Evolutionary conservation across 2,797 vertebrate species (phyloP), one percentile per base, ranked within the genome.

Genomic region (Nyctibius grandis): DNA sequence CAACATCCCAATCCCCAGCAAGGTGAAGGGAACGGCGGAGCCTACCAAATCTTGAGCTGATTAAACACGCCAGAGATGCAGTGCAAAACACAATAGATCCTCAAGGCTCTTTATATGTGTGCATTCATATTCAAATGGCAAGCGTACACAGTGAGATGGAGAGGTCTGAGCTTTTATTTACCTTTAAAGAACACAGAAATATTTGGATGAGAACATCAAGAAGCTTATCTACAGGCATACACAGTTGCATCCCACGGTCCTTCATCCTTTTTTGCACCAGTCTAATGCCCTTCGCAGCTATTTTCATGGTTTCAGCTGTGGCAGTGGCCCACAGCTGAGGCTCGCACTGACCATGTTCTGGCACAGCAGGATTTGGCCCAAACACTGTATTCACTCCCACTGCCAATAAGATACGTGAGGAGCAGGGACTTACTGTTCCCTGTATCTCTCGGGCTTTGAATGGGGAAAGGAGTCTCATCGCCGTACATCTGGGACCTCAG

Each of bases 351-450:
- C 72, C 45, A 5, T 2, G 20, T 31, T 74, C 47, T 33, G 28
- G 48, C 40, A 73, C 23, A 68, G 17, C 57, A 60, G 19, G 34
- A 85, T 83, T 89, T 82, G 50, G 42, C 53, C 44, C 23, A 4
- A 63, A 63, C 7, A 60, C 23, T 34, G 16, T n/a, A 42, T 59
- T 76, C 31, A 14, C 15, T 60, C 15, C 53, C 19, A 8, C 10
- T 1, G 1, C 38, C 26, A 60, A 4, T 28, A 44, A 63, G 23
- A 50, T 3, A 40, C 1, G 3, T 0, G 1, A 42, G n/a, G 12
- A 65, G 28, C 28, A 51, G 29, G 44, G 36, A 59, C 12, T 18
- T 51, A 1, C 47, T 63, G 9, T 17, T 89, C 31, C 15, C 23
- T 26, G 8, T 29, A n/a, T 40, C 15, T 69, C 80, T 85, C 2